Percentiles rank a stretch among this genome's conserved stretches.
Conservation (phyloP, 2,797 vertebrate genomes). For the Sebastes melanostomus region DNA sequence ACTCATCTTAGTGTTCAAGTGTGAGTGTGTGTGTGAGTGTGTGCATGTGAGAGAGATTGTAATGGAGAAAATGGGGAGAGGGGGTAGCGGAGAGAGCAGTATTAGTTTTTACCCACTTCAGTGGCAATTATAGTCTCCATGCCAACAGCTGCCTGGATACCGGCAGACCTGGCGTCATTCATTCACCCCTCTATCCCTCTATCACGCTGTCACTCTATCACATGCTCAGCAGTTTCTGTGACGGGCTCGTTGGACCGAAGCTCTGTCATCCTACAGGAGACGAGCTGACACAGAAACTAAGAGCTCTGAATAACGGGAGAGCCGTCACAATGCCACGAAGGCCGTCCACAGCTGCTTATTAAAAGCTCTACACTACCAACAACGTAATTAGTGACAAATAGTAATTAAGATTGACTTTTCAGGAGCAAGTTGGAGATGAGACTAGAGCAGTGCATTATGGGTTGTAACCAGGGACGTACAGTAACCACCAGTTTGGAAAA, state of each 20-base stretch:
- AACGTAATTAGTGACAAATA: not conserved
- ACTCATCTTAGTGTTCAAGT: constrained; percentile 25
- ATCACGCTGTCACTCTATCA: constrained; percentile 37
- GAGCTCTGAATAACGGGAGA: not conserved
- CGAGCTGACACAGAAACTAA: constrained; percentile 9
- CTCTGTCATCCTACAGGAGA: constrained; percentile 17
- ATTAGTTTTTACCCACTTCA: constrained; percentile 47
- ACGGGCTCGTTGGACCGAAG: constrained; percentile 40
- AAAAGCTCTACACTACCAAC: not conserved
- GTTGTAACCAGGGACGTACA: not conserved
- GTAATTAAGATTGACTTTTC: not conserved
- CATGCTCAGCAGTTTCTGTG: constrained; percentile 63
- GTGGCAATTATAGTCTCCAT: constrained; percentile 60
- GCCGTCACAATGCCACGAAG: not conserved
- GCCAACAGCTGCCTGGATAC: constrained; percentile 67
- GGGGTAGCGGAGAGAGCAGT: constrained; percentile 8
- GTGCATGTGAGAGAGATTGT: not conserved
- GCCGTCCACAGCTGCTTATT: not conserved
- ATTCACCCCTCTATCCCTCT: constrained; percentile 29
- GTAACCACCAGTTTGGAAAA: not conserved
- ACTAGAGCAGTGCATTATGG: not conserved
- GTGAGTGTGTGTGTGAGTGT: too few species aligned
- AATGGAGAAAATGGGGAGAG: constrained; percentile 1
- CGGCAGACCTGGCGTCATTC: constrained; percentile 43
- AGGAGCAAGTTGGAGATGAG: not conserved